Percentiles rank a stretch among this genome's conserved stretches.
Evolutionary conservation across 1,140 invertebrate species (phyloP).

Genomic region (Zaprionus africanus): DNA sequence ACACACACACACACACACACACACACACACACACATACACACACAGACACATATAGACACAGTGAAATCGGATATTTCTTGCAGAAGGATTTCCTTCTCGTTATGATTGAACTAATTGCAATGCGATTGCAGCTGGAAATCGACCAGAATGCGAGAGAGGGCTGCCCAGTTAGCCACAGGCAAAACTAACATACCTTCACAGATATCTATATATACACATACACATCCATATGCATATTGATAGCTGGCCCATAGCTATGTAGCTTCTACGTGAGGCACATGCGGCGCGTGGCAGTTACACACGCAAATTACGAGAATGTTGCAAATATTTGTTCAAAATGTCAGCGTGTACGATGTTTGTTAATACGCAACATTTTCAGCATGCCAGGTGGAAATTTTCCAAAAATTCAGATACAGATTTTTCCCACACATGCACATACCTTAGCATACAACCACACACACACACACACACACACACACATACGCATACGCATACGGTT

Average conservation of each 20-base stretch:
- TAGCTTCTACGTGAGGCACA: background rate
- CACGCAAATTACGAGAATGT: conserved; percentile 31
- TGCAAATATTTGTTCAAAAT: conserved; percentile 53
- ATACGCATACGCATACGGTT: background rate
- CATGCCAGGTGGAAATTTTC: conserved; percentile 26
- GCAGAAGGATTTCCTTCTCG: background rate
- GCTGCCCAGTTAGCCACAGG: background rate
- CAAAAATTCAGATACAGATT: conserved; percentile 40
- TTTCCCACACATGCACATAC: conserved; percentile 9
- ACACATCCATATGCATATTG: background rate
- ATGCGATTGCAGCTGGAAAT: background rate
- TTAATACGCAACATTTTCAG: conserved; percentile 30
- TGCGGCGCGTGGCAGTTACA: background rate
- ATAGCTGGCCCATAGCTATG: background rate
- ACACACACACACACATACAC: background rate
- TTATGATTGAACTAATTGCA: conserved; percentile 1
- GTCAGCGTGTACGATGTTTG: conserved; percentile 14
- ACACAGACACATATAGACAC: background rate
- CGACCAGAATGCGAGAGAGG: background rate
- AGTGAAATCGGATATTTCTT: background rate
- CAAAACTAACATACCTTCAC: background rate
- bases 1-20: background rate
- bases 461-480: background rate
- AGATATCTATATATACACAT: background rate
- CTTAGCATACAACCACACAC: too few species aligned